Evolutionary conservation across 2,888 invertebrate genomes (phyloP), one percentile per base, ranked within the genome.

Genomic region (Ischnura elegans): DNA sequence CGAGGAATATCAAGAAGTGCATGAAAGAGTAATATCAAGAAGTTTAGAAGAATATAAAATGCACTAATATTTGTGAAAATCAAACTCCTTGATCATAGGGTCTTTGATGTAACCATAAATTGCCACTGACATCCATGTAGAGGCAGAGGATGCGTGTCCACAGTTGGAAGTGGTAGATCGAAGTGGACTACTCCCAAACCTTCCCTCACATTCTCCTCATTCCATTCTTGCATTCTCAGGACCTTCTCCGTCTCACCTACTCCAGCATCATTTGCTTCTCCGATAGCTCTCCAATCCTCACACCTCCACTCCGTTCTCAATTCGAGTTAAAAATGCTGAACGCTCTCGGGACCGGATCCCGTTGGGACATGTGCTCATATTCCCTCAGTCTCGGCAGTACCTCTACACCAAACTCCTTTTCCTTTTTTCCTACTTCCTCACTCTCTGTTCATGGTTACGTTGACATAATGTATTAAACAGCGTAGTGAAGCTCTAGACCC

Each of bases 161-260:
- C n/a, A n/a, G n/a, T n/a, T n/a, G n/a, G n/a, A n/a, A n/a, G n/a
- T n/a, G n/a, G n/a, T n/a, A n/a, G n/a, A n/a, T n/a, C n/a, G n/a
- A n/a, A n/a, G n/a, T n/a, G n/a, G n/a, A n/a, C n/a, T n/a, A n/a
- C n/a, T n/a, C n/a, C n/a, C n/a, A n/a, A n/a, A 10, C 47, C 47
- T 47, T 16, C 47, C 8, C 6, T n/a, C n/a, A n/a, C n/a, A n/a
- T n/a, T n/a, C 61, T 61, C 61, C 55, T 2, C 5, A 21, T 21
- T 55, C 66, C 36, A 8, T 36, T 0, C 10, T n/a, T 86, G 45
- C 45, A 21, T 25, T 1, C n/a, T 45, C 86, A n/a, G 86, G 86
- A 86, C 43, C 90, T 90, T 55, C 42, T 90, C 61, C 61, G n/a
- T 66, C 55, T 90, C 61, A 42, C 19, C 36, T 25, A 0, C 55